Percentiles rank a stretch among this genome's conserved stretches.
Evolutionary conservation across 2,113 vertebrate species (phyloP).

Genomic region (Gambusia affinis): DNA sequence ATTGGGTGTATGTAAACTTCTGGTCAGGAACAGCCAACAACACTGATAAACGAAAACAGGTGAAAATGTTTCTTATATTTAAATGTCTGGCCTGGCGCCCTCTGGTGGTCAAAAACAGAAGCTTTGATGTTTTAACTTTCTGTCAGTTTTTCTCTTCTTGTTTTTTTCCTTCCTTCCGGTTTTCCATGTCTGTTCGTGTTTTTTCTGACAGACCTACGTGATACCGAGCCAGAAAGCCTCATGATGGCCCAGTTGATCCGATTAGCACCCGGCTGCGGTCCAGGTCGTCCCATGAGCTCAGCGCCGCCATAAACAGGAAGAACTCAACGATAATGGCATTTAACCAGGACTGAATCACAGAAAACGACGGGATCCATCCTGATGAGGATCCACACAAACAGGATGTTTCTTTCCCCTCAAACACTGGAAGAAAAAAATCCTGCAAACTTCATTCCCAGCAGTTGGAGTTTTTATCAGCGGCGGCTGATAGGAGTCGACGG

Average conservation of each 20-base stretch:
- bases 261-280: constrained; percentile 57
- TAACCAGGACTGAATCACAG: constrained; percentile 50
- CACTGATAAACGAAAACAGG: too few species aligned
- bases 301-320: constrained; percentile 67
- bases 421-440: neutral
- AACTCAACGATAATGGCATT: constrained; percentile 53
- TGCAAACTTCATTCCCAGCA: constrained; percentile 25
- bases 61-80: too few species aligned
- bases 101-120: too few species aligned
- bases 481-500: neutral
- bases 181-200: too few species aligned
- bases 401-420: constrained; percentile 59
- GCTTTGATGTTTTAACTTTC: too few species aligned
- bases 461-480: constrained; percentile 2
- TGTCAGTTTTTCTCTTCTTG: too few species aligned
- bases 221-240: constrained; percentile 45
- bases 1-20: too few species aligned
- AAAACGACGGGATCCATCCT: constrained; percentile 22
- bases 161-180: too few species aligned
- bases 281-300: constrained; percentile 33
- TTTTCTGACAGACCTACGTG: neutral
- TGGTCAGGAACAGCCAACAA: too few species aligned
- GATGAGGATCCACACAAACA: constrained; percentile 54
- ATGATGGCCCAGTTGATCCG: constrained; percentile 64
- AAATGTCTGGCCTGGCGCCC: too few species aligned